These are phyloP conservation scores for Manacus vitellinus DNA, from an alignment of 2,113 vertebrate genomes.

Conservation along the genomic window DNA sequence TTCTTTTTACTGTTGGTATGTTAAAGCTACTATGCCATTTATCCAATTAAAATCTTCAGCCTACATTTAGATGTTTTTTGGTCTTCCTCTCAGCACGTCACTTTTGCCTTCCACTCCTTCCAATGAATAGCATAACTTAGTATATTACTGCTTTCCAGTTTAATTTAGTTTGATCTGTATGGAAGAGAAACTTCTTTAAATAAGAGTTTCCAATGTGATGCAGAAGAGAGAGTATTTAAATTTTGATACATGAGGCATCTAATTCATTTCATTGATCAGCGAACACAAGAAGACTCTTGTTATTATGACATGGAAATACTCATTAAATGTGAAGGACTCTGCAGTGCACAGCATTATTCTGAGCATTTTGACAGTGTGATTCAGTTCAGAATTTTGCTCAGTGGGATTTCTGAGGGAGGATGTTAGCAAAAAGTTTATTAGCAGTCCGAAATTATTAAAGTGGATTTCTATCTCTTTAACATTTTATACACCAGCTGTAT, in stretches of 20 bases:
- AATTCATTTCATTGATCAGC: conserved; percentile 20
- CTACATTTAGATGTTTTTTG: neutral
- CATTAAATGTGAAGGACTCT: neutral
- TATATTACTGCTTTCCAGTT: neutral
- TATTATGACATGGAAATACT: neutral
- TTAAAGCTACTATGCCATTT: neutral
- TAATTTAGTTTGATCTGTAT: neutral
- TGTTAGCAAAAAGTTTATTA: neutral
- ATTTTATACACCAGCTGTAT: neutral
- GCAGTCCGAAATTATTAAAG: neutral
- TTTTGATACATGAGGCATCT: neutral
- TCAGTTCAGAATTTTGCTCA: neutral
- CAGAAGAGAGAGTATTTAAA: neutral
- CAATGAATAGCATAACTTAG: neutral
- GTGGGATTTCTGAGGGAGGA: neutral
- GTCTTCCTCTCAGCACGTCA: neutral
- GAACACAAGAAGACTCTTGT: neutral
- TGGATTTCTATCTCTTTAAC: neutral
- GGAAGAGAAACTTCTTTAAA: neutral
- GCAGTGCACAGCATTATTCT: neutral
- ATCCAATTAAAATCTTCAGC: neutral
- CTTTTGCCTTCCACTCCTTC: neutral
- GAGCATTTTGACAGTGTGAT: neutral
- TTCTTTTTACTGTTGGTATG: neutral
- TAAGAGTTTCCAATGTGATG: neutral